Conservation (phyloP, 2,113 vertebrate genomes). For the Atherinomorus stipes region DNA sequence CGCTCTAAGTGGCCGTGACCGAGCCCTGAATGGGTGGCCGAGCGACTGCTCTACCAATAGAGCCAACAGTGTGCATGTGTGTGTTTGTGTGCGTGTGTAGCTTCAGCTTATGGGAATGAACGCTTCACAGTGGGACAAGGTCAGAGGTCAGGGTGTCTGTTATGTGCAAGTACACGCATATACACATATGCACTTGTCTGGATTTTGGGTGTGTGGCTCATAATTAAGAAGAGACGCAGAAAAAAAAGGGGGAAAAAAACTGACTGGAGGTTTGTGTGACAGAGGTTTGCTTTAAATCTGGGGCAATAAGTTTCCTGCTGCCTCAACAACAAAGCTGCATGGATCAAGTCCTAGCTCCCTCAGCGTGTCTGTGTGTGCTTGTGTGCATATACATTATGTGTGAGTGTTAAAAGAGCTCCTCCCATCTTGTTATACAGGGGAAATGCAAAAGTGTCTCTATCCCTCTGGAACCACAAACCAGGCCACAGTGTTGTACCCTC, state of each 20-base stretch:
- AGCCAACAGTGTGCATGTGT: conserved; percentile 56
- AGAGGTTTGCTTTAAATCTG: conserved; percentile 67
- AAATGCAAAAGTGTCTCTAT: conserved; percentile 64
- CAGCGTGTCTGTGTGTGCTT: conserved; percentile 33
- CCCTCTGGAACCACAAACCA: conserved; percentile 79
- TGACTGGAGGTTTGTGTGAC: conserved; percentile 5
- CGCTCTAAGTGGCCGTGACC: conserved; percentile 84
- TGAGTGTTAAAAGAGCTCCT: conserved; percentile 64
- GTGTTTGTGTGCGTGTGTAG: conserved; percentile 48
- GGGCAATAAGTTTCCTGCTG: conserved; percentile 75
- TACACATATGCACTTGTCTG: conserved; percentile 19
- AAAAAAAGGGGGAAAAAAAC: neutral
- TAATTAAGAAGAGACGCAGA: conserved; percentile 4
- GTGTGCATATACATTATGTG: conserved; percentile 25
- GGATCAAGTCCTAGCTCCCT: conserved; percentile 52
- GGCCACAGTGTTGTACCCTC: conserved; percentile 67
- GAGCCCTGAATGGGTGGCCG: conserved; percentile 83
- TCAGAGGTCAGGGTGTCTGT: conserved; percentile 66
- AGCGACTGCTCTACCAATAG: conserved; percentile 75
- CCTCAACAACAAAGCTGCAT: conserved; percentile 73
- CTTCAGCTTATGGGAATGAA: conserved; percentile 76
- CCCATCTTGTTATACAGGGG: conserved; percentile 69
- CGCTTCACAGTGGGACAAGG: conserved; percentile 63
- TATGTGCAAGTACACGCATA: conserved; percentile 31
- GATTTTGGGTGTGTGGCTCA: neutral